These are phyloP conservation scores for Pyrocephalus nanus DNA, from an alignment of 2,797 vertebrate species.

Conservation along the genomic window DNA sequence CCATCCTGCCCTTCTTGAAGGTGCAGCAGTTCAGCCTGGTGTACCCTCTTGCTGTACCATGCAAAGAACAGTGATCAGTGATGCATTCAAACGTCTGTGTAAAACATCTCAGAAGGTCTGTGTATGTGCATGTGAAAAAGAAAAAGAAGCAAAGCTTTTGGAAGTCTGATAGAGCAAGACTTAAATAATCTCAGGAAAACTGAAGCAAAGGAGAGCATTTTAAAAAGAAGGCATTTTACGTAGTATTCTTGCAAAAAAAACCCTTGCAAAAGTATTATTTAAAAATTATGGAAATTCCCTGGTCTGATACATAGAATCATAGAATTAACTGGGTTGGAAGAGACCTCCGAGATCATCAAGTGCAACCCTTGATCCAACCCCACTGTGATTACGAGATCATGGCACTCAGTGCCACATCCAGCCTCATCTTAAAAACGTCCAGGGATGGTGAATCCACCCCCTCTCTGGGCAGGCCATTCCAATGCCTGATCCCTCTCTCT, in stretches of 20 bases:
- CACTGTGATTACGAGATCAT: no score
- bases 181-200: not conserved
- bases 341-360: no score
- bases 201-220: not conserved
- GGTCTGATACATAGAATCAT: not conserved
- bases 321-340: no score
- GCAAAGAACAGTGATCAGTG: not conserved
- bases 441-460: no score
- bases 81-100: not conserved
- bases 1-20: not conserved
- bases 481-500: no score
- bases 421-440: no score
- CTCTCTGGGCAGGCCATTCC: no score
- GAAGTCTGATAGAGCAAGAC: not conserved
- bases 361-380: no score
- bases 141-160: not conserved
- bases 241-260: not conserved
- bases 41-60: not conserved
- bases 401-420: no score
- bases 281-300: not conserved
- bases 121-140: not conserved
- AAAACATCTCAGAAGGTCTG: fast-evolving
- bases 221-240: not conserved
- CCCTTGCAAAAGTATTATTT: not conserved
- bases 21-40: not conserved